Evolutionary conservation across 2,113 vertebrate species (phyloP), one percentile per base, ranked within the genome.

Genomic region (Chlamydotis undulata): DNA sequence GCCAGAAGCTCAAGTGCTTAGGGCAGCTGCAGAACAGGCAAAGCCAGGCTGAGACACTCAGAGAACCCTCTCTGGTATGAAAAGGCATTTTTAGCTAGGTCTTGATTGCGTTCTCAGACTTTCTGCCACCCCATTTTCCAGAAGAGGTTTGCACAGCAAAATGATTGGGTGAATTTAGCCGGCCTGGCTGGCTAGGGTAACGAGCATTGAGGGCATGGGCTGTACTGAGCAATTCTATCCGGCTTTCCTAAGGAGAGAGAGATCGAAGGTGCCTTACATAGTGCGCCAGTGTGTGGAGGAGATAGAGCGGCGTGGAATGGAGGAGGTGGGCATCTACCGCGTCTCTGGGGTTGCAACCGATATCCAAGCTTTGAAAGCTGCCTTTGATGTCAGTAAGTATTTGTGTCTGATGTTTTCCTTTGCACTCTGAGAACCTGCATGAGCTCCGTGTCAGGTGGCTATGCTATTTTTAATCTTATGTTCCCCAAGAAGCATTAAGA

Each of bases 271-370:
- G 87, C 99, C 99, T 65, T 99, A 99, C 98, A 99, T 99, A 1
- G 99, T 99, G 67, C 98, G 99, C 64, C 99, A 99, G 98, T 99
- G 99, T 4, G 98, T 99, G 84, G 99, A 99, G 96, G 99, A 99
- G 98, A 99, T 99, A 1, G 99, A 99, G 94, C 98, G 99, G 75
- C 98, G 99, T 26, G 99, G 99, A 14, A 99, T 99, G 99, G 99
- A 99, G 97, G 99, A 99, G 82, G 99, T 99, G 97, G 99, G 99
- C 95, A 99, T 99, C 98, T 99, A 99, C 97, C 97, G 99, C 0
- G 99, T 99, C 59, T 99, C 99, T 0, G 99, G 99, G 28, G 99
- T 99, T 37, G 99, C 99, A 49, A 99, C 99, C 0, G 99, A 99
- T 92, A 99, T 99, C 95, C 99, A 99, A 86, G 98, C 99, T 10